Base-by-base conservation (phyloP, 2,888 invertebrate genomes). In the Rosalia funebris region DNA sequence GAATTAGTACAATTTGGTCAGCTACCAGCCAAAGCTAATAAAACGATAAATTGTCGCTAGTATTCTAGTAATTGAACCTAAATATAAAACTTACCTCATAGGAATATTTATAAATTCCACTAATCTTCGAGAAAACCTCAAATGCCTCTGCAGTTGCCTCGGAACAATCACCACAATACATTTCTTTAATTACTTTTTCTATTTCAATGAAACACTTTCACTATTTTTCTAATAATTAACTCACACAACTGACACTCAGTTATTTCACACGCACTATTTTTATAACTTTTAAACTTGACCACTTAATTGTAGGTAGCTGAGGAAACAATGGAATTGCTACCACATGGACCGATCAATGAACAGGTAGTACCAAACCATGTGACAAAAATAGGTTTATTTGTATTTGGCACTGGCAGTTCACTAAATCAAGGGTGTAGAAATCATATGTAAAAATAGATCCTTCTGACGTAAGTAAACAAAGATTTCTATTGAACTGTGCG, bases 111-210 rank as follows among this genome's bases (percentile, higher is more conserved):
- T 75, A 77, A 62, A 70, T 60, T 45, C 67, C 72, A 44, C 72
- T 70, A 44, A 79, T 69, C 69, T 75, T 77, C 1, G 75, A 74
- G 12, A 79, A 60, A 37, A 74, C 66, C 62, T 77, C 75, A 34
- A 77, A 64, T 25, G 72, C 71, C 52, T 78, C 77, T 7, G 74
- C 73, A 9, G 73, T 71, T 19, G 72, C 73, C 65, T 78, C 77
- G 0, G 76, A 74, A 60, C 77, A 77, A 47, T 73, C 73, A 34
- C 74, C 75, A 68, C 78, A 78, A 66, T 75, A 77, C 78, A 79
- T 78, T 60, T 65, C n/a, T 65, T 52, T 50, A 17, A 14, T 44
- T n/a, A n/a, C 17, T 57, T 54, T 45, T 20, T 16, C 19, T 46
- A 17, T 12, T n/a, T 15, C 14, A 53, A 25, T 11, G 5, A 19